Evolutionary conservation across 2,113 vertebrate species (phyloP), one percentile per base, ranked within the genome.

Genomic region (Datnioides undecimradiatus): DNA sequence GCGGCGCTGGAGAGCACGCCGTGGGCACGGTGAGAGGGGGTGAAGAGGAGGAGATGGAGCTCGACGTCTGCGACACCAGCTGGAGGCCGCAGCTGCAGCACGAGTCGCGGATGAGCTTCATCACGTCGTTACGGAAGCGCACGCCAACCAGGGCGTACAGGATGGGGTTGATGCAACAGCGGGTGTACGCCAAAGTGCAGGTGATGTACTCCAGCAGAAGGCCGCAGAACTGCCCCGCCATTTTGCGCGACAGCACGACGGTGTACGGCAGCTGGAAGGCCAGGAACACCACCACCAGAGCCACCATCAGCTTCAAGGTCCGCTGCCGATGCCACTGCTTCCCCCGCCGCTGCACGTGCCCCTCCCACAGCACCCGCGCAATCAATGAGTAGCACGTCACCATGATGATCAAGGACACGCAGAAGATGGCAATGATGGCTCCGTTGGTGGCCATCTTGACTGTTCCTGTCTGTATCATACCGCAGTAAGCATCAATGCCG

Each of bases 101-200:
- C 0, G 46, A 67, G 0, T 94, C 75, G 0, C 45, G 87, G 10
- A 96, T 40, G 45, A 99, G 86, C 78, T 76, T 89, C 45, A 93
- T 17, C 36, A 98, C 93, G 25, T 99, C 96, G 0, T 54, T 93
- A 4, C 97, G 95, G 93, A 99, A 99, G 13, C 96, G 95, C 29
- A 96, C 94, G 0, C 97, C 97, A 23, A 98, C 87, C 76, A 99
- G 95, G 17, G 96, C 96, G 0, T 99, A 99, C 40, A 98, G 96
- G 73, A 98, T 54, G 0, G 98, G 98, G 82, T 99, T 99, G 78
- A 99, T 95, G 90, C 96, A 96, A 76, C 97, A 99, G 87, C 97
- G 97, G 63, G 93, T 88, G 57, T 95, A 97, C 0, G 96, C 97
- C 90, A 99, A 76, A 17, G 93, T 95, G 4, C 96, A 92, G 0